These are phyloP conservation scores for Pseudachorutes palmiensis DNA, from an alignment of 1,140 invertebrate genomes.

Conservation along the genomic window DNA sequence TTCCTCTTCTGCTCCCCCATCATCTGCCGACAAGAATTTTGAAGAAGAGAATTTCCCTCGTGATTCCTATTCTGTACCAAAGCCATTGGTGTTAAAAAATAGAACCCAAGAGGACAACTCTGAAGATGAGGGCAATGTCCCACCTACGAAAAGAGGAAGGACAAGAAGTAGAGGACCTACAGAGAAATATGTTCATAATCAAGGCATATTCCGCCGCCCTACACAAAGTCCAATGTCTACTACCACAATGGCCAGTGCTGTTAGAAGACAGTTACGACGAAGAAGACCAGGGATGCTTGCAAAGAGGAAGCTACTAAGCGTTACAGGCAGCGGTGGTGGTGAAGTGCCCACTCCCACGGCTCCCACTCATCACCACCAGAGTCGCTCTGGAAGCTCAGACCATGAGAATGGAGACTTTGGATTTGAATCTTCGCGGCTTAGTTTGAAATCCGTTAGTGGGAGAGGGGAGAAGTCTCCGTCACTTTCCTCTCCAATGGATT, in stretches of 20 bases:
- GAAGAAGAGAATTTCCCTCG: background rate
- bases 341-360: constrained; percentile 1
- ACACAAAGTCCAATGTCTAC: background rate
- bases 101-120: background rate
- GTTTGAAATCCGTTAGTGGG: background rate
- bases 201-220: background rate
- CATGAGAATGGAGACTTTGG: background rate
- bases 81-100: background rate
- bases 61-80: background rate
- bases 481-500: too few relatives aligned
- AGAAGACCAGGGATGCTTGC: constrained; percentile 1
- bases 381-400: constrained; percentile 3
- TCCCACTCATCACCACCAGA: constrained; percentile 16
- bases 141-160: background rate
- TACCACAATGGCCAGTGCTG: constrained; percentile 5
- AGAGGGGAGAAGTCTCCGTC: background rate
- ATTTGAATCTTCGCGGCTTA: constrained; percentile 5
- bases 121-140: constrained; percentile 7
- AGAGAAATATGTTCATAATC: background rate
- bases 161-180: too few relatives aligned
- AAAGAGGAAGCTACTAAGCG: constrained; percentile 9
- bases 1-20: background rate
- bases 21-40: background rate
- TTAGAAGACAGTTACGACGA: constrained; percentile 13
- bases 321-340: constrained; percentile 1